Conservation (phyloP, 2,797 vertebrate species). For the Orestias chungarensis region DNA sequence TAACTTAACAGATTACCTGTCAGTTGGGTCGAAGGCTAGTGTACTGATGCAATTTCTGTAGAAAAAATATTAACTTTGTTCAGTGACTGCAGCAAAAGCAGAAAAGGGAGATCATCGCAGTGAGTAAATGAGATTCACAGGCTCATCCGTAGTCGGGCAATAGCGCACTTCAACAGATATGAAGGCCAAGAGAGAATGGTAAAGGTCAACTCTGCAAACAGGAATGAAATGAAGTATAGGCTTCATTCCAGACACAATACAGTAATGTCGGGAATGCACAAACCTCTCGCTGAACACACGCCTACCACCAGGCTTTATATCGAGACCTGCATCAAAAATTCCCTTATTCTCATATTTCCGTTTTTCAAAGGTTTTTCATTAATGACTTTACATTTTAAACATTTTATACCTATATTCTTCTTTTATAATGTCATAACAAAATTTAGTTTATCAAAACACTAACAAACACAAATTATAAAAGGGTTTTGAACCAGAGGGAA, state of each 20-base stretch:
- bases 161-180: constrained; percentile 76
- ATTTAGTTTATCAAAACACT: background rate
- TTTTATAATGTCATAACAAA: constrained; percentile 1
- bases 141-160: constrained; percentile 74
- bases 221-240: constrained; percentile 72
- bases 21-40: constrained; percentile 38
- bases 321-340: constrained; percentile 26
- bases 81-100: constrained; percentile 54
- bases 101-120: constrained; percentile 64
- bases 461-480: background rate
- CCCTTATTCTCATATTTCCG: constrained; percentile 7
- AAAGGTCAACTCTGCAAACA: constrained; percentile 80
- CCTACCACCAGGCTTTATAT: constrained; percentile 17
- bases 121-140: constrained; percentile 79
- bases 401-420: background rate
- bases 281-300: constrained; percentile 43
- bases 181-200: constrained; percentile 74
- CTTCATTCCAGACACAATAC: constrained; percentile 69
- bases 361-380: constrained; percentile 19
- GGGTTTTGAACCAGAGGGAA: background rate
- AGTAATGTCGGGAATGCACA: constrained; percentile 58
- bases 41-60: constrained; percentile 48
- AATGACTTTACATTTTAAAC: constrained; percentile 3
- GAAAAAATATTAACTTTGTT: constrained; percentile 69
- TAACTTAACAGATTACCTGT: constrained; percentile 35